Conservation (phyloP, 2,113 vertebrate species). For the Datnioides undecimradiatus region DNA sequence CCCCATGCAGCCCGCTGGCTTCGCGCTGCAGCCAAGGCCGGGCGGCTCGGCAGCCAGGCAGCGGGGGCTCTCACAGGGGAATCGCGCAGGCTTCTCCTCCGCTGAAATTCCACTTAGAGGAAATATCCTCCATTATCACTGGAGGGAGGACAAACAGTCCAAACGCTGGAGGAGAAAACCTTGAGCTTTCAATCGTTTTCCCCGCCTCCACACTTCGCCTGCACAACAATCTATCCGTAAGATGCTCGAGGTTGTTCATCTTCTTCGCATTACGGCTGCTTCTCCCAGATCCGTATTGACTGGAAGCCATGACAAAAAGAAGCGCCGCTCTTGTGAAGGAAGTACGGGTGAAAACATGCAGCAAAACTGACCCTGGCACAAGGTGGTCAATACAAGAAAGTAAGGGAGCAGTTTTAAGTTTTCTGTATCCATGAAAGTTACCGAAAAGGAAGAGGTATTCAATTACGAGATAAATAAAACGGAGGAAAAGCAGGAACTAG, state of each 20-base stretch:
- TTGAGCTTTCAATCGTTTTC: conserved; percentile 63
- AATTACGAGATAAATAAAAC: not conserved
- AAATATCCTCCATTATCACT: conserved; percentile 62
- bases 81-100: not conserved
- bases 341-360: conserved; percentile 1
- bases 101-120: conserved; percentile 48
- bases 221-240: conserved; percentile 22
- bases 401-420: not conserved
- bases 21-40: conserved; percentile 53
- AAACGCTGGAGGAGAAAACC: conserved; percentile 55
- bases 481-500: not conserved
- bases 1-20: conserved; percentile 21
- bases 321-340: not conserved
- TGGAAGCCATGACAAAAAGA: not conserved
- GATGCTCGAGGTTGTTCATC: conserved; percentile 44
- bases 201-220: conserved; percentile 49
- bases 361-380: conserved; percentile 8
- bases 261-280: conserved; percentile 13
- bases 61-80: conserved; percentile 18
- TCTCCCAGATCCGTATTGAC: conserved; percentile 3
- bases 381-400: not conserved
- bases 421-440: not conserved
- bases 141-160: conserved; percentile 50
- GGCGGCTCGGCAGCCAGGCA: not conserved
- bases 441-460: not conserved